Evolutionary conservation across 2,797 vertebrate genomes (phyloP).

Genomic region (Huso huso): DNA sequence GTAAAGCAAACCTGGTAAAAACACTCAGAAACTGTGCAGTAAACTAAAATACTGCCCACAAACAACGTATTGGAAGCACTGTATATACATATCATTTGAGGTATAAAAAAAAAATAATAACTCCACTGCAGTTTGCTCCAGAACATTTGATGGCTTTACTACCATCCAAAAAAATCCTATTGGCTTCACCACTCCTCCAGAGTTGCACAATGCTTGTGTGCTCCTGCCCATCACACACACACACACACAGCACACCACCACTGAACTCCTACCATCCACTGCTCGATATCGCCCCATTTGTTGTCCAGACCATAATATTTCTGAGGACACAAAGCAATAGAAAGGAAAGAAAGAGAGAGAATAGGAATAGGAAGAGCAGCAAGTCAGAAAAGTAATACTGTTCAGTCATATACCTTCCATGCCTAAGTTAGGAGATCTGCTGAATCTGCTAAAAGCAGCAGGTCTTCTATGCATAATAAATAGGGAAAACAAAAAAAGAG

Average conservation of each 20-base stretch:
- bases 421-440: constrained; percentile 2
- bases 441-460: neutral
- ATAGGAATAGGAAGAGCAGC: constrained; percentile 4
- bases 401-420: neutral
- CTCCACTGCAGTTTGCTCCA: too few species aligned
- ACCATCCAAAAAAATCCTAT: too few species aligned
- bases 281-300: constrained; percentile 95
- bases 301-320: constrained; percentile 89
- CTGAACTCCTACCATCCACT: constrained; percentile 83
- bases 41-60: too few species aligned
- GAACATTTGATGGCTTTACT: too few species aligned
- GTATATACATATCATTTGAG: too few species aligned
- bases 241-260: constrained; percentile 4
- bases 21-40: too few species aligned
- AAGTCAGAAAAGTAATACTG: constrained; percentile 4
- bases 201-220: neutral
- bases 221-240: neutral
- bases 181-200: neutral
- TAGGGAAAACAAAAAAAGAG: neutral
- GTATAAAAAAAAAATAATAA: too few species aligned
- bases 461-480: neutral
- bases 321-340: constrained; percentile 47
- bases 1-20: too few species aligned
- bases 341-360: constrained; percentile 9
- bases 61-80: too few species aligned